A percentile compares a stretch with the other conserved stretches of the same genome.
phyloP scores from a whole-genome alignment of 2,797 vertebrate genomes.

The Tympanoctomys barrerae region DNA sequence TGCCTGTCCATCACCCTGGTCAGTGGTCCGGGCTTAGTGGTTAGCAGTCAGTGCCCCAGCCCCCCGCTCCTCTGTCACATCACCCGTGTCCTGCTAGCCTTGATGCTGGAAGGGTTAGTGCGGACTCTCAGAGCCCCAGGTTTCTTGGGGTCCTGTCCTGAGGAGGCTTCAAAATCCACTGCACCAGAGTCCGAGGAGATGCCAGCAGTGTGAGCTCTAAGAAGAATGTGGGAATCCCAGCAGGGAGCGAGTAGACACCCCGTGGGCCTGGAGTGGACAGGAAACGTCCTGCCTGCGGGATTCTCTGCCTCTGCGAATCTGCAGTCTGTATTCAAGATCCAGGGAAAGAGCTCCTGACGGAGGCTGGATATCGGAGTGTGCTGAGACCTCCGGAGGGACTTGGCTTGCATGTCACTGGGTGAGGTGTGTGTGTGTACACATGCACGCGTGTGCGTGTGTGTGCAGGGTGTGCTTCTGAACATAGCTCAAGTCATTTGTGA shows the following conservation, averaged over 20 bases:
- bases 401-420: not conserved
- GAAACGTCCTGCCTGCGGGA: too few relatives aligned
- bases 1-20: not conserved
- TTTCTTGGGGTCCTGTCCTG: not conserved
- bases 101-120: too few relatives aligned
- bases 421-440: not conserved
- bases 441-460: too few relatives aligned
- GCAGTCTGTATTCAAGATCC: too few relatives aligned
- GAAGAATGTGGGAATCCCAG: too few relatives aligned
- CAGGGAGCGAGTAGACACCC: not conserved
- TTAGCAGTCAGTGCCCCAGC: not conserved
- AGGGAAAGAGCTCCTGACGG: too few relatives aligned
- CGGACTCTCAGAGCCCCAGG: not conserved
- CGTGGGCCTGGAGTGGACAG: not conserved
- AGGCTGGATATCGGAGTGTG: too few relatives aligned
- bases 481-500: conserved; percentile 7
- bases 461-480: not conserved
- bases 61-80: not conserved
- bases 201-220: too few relatives aligned
- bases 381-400: too few relatives aligned
- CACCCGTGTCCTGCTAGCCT: not conserved
- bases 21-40: not conserved
- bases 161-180: too few relatives aligned
- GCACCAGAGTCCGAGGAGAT: not conserved
- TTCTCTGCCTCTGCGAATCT: too few relatives aligned